These are phyloP conservation scores for Rhinogobius similis DNA, from an alignment of 2,113 vertebrate genomes.

Conservation along the genomic window DNA sequence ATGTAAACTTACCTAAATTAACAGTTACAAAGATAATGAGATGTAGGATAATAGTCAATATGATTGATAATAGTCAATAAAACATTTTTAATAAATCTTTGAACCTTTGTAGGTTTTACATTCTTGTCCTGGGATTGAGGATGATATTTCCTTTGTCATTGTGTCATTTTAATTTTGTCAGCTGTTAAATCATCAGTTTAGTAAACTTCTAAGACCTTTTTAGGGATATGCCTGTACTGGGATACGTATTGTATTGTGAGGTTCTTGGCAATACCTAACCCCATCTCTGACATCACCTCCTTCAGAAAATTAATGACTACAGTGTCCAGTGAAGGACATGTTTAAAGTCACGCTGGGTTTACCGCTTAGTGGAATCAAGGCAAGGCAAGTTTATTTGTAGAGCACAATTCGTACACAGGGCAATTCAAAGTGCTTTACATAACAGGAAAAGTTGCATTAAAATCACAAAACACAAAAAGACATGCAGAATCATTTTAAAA, in stretches of 20 bases:
- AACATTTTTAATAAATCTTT: neutral
- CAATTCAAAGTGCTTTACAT: no score
- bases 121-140: neutral
- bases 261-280: no score
- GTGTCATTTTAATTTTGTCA: no score
- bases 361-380: neutral
- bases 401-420: no score
- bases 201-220: no score
- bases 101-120: neutral
- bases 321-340: neutral
- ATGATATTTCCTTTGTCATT: neutral
- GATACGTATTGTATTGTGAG: neutral
- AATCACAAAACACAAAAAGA: no score
- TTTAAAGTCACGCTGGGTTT: neutral
- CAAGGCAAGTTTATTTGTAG: no score
- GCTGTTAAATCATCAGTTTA: no score
- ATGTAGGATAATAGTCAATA: neutral
- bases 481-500: no score
- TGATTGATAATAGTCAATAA: no score
- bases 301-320: slow-evolving; percentile 18
- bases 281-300: slow-evolving; percentile 5
- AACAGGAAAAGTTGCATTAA: no score
- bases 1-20: no score
- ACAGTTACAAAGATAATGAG: neutral
- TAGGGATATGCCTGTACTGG: neutral